Base-by-base conservation (phyloP, 37 sponge, comb jelly and placozoan genomes). In the Tethya wilhelma region DNA sequence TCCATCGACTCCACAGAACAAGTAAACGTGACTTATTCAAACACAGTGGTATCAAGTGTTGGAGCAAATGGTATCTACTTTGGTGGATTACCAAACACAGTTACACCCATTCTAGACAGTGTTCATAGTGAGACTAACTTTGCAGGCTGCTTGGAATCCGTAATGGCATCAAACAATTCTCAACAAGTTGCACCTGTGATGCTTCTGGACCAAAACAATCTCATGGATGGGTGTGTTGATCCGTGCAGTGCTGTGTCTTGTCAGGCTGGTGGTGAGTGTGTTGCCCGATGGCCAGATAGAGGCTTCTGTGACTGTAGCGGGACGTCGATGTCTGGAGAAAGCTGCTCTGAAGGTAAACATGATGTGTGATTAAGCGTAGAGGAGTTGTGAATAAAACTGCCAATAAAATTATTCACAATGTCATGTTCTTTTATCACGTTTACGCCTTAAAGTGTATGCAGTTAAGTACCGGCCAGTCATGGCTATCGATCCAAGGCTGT, bases 231-330 rank as follows among this genome's bases (percentile, higher is more conserved):
- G 14, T 81, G 82, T n/a, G 17, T 9, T 19, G 72, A 71, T 44
- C 72, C 62, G n/a, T 81, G 82, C 30, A 46, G 7, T 5, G 63
- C 36, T 11, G 30, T 17, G n/a, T 8, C 38, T 1, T 81, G 82
- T 71, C 38, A 25, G 39, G 68, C 3, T 31, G 34, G 59, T 36
- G 80, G 30, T 30, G 25, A 14, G 34, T 81, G 82, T 38, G 63
- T 71, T 17, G 29, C 60, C 2, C 39, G 20, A 20, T 62, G 62
- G 46, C 64, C 64, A 23, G 36, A 34, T 25, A 25, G 34, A 0
- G 40, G 38, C 69, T 63, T 44, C 37, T 81, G 82, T 43, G 73
- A 81, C 46, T 81, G 82, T 28, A 55, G 73, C 40, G 45, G n/a
- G 0, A 42, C 72, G 2, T 0, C 5, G 0, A 12, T 45, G 62